A percentile compares a stretch with the other conserved stretches of the same genome.
Evolutionary conservation across 1,140 invertebrate genomes (phyloP).

Genomic region (Stegodyphus dumicola): DNA sequence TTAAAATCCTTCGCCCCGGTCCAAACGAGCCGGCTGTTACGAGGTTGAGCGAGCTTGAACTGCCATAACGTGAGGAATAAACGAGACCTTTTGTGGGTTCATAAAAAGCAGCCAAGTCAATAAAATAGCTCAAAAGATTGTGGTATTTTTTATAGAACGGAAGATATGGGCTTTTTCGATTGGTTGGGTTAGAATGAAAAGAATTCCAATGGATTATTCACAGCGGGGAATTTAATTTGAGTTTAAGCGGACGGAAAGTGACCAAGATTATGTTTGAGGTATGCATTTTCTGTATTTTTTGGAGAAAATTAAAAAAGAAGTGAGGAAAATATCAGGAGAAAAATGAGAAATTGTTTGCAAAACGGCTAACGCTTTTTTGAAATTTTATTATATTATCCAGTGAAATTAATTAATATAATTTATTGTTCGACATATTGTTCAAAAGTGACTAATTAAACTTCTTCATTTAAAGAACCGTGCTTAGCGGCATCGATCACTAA

Average conservation of each 20-base stretch:
- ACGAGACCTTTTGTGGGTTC: conserved; percentile 39
- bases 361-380: too few species aligned
- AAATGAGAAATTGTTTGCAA: too few species aligned
- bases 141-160: not conserved
- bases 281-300: too few species aligned
- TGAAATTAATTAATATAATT: too few species aligned
- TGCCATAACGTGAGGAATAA: conserved; percentile 34
- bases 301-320: too few species aligned
- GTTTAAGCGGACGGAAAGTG: not conserved
- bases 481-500: too few species aligned
- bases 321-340: too few species aligned
- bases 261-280: not conserved
- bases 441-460: too few species aligned
- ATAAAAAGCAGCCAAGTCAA: conserved; percentile 36
- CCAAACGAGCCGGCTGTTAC: conserved; percentile 23
- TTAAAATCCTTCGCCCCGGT: conserved; percentile 33
- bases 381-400: too few species aligned
- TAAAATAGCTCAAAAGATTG: conserved; percentile 40
- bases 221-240: conserved; percentile 12
- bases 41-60: conserved; percentile 3
- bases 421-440: too few species aligned
- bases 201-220: not conserved
- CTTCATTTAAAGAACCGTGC: too few species aligned
- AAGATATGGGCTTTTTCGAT: not conserved
- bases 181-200: not conserved